These are phyloP conservation scores for Upupa epops DNA, from an alignment of 2,113 vertebrate species.

Conservation along the genomic window DNA sequence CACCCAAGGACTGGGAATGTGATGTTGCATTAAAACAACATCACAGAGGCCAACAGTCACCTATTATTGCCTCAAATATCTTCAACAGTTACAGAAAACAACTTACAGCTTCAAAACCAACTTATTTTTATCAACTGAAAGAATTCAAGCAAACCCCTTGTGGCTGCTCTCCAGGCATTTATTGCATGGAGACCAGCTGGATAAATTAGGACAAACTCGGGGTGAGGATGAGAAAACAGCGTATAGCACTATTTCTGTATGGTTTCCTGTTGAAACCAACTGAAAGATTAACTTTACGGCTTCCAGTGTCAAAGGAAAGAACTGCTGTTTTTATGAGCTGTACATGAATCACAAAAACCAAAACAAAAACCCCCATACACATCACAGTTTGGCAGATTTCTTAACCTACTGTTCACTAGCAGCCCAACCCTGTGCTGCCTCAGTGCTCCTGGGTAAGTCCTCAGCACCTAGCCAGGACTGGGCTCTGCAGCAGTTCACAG, in stretches of 20 bases:
- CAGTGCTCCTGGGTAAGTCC: background rate
- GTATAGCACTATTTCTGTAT: background rate
- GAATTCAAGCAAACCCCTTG: slow-evolving; percentile 22
- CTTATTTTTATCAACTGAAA: slow-evolving; percentile 56
- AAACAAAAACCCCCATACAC: background rate
- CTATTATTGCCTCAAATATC: slow-evolving; percentile 25
- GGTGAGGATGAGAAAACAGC: slow-evolving; percentile 9
- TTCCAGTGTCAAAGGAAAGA: slow-evolving; percentile 4
- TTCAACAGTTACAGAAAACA: slow-evolving; percentile 3
- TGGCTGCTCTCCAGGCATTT: slow-evolving; percentile 22
- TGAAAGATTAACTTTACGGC: background rate
- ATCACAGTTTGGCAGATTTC: slow-evolving; percentile 6
- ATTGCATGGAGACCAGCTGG: background rate
- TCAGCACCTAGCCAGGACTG: background rate
- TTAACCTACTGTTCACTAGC: background rate
- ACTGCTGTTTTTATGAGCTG: slow-evolving; percentile 17
- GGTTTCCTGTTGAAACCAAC: slow-evolving; percentile 7
- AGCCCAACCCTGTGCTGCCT: slow-evolving; percentile 3
- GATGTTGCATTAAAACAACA: background rate
- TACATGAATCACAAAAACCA: slow-evolving; percentile 32
- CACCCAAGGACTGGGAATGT: background rate
- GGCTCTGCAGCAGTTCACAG: background rate
- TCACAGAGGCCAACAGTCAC: slow-evolving; percentile 17
- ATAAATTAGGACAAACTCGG: slow-evolving; percentile 31
- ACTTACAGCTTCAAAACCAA: slow-evolving; percentile 42